Base-by-base conservation (phyloP, 2,113 vertebrate genomes). In the Ciconia stormi region DNA sequence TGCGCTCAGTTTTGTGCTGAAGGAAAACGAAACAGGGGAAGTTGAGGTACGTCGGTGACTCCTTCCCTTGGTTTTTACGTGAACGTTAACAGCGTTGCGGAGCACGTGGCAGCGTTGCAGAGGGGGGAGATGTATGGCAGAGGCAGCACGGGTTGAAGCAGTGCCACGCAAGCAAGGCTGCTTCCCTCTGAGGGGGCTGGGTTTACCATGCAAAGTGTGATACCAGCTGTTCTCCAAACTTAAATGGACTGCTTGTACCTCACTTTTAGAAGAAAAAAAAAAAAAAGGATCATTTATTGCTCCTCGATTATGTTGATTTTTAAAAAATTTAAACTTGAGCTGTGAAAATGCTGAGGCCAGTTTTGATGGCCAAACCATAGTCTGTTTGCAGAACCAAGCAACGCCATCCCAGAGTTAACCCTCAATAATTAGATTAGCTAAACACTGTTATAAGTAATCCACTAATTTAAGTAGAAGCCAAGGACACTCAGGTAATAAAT, bases 1-100 rank as follows among this genome's bases (percentile, higher is more conserved):
- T 0, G 94, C 93, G 63, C 99, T 99, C 93, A 99, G 98, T 74
- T 99, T 99, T 10, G 99, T 99, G 95, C 98, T 99, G 36, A 99
- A 99, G 95, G 99, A 99, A 94, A 99, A 99, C 0, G 99, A 99
- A 95, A 99, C 99, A 0, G 99, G 98, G 81, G 99, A 99, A 50
- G 99, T 99, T n/a, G 99, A 99, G 99, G 99, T 99, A 91, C 40
- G 95, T 82, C 26, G 5, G 46, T 20, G 47, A 9, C 65, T 36
- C 40, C 29, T 42, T 15, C 11, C 71, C 20, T 52, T n/a, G 55
- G 8, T 29, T 86, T 58, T 42, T 16, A 18, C 34, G 0, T 3
- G 5, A 7, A 46, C 0, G 1, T 12, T 36, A 26, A 4, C 29
- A 7, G 25, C 2, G 32, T 7, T 15, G 26, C 7, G 52, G 72